phyloP scores from a whole-genome alignment of 2,113 vertebrate species.

The Perognathus longimembris region DNA sequence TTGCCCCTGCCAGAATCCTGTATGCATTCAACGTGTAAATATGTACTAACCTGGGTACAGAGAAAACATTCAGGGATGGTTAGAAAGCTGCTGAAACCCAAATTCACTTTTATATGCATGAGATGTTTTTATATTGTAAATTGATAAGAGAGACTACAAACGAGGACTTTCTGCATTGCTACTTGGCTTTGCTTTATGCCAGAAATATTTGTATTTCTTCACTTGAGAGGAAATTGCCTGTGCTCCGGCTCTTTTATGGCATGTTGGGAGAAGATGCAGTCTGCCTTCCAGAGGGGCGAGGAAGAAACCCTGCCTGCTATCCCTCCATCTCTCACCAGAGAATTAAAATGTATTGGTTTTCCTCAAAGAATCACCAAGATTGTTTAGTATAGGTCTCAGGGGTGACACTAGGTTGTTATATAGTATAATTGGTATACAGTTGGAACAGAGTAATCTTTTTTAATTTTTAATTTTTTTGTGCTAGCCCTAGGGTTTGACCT shows the following conservation, averaged over 20 bases:
- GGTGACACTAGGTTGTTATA: background rate
- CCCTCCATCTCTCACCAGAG: background rate
- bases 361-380: background rate
- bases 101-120: conserved; percentile 74
- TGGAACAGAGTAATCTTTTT: too few species aligned
- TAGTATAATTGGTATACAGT: too few species aligned
- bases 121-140: conserved; percentile 83
- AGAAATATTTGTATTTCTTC: conserved; percentile 75
- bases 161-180: conserved; percentile 59
- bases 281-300: background rate
- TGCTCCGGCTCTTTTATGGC: conserved; percentile 19
- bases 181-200: conserved; percentile 59
- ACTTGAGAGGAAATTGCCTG: conserved; percentile 73
- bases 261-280: conserved; percentile 32
- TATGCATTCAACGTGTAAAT: conserved; percentile 85
- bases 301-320: background rate
- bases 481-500: too few species aligned
- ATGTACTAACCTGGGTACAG: conserved; percentile 82
- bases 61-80: conserved; percentile 62
- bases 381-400: background rate
- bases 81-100: conserved; percentile 68
- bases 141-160: conserved; percentile 74
- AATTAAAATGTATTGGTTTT: background rate
- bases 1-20: conserved; percentile 83
- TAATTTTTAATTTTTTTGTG: too few species aligned